Conservation (phyloP, 2,797 vertebrate genomes). For the Toxotes lorentzi region DNA sequence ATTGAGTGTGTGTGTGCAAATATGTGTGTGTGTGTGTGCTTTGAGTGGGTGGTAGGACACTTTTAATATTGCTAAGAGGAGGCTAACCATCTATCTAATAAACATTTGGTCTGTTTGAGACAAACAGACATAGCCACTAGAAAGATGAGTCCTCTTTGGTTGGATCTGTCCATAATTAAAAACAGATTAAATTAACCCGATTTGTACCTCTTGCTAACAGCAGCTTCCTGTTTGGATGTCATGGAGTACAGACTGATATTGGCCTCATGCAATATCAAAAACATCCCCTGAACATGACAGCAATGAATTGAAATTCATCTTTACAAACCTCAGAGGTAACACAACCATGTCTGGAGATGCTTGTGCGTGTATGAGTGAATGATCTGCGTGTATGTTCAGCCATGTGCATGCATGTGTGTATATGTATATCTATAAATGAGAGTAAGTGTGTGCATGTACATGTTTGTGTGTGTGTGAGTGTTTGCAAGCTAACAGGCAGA, state of each 20-base stretch:
- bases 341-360: slow-evolving; percentile 2
- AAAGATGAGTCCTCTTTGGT: slow-evolving; percentile 34
- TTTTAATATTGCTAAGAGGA: slow-evolving; percentile 55
- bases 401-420: slow-evolving; percentile 27
- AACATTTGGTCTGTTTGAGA: slow-evolving; percentile 53
- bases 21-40: slow-evolving; percentile 22
- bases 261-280: slow-evolving; percentile 25
- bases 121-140: slow-evolving; percentile 15
- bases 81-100: slow-evolving; percentile 44
- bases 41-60: slow-evolving; percentile 52
- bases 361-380: slow-evolving; percentile 13
- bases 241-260: slow-evolving; percentile 19
- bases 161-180: slow-evolving; percentile 33
- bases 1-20: slow-evolving; percentile 41
- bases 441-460: slow-evolving; percentile 15
- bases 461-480: not conserved
- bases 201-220: not conserved
- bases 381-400: slow-evolving; percentile 15
- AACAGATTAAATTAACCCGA: slow-evolving; percentile 9
- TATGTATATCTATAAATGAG: slow-evolving; percentile 17
- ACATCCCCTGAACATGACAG: slow-evolving; percentile 15
- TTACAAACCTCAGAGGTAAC: slow-evolving; percentile 22
- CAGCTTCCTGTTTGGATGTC: slow-evolving; percentile 20
- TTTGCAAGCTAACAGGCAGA: slow-evolving; percentile 35
- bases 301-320: slow-evolving; percentile 7